Conservation (phyloP, 2,113 vertebrate genomes). For the Sebastes fasciatus region DNA sequence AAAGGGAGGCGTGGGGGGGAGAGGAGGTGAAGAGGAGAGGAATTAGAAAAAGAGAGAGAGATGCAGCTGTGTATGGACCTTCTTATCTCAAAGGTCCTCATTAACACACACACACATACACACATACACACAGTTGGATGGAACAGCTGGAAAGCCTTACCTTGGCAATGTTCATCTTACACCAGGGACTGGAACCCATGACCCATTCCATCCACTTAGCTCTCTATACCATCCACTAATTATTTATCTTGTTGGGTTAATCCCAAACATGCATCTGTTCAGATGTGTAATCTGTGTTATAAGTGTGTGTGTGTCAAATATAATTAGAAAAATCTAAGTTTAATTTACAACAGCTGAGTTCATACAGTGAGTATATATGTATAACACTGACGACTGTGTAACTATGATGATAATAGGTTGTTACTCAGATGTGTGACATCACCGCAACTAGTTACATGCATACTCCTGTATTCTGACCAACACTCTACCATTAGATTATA, state of each 20-base stretch:
- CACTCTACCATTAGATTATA: background rate
- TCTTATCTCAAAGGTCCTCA: constrained; percentile 13
- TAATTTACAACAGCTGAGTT: background rate
- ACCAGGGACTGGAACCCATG: constrained; percentile 18
- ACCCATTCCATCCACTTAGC: constrained; percentile 6
- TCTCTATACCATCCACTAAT: constrained; percentile 10
- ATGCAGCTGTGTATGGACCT: background rate
- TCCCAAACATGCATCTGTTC: constrained; percentile 15
- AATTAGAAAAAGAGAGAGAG: background rate
- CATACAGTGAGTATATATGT: background rate
- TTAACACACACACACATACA: constrained; percentile 10
- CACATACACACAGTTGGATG: constrained; percentile 3
- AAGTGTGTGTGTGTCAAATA: background rate
- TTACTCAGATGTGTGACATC: background rate
- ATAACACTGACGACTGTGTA: too few relatives aligned
- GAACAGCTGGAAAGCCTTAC: constrained; percentile 49
- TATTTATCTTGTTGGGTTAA: constrained; percentile 12
- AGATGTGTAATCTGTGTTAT: constrained; percentile 17
- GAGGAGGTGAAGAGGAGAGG: background rate
- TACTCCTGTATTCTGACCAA: background rate
- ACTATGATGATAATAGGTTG: background rate
- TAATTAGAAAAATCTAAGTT: background rate
- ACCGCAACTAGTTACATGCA: background rate
- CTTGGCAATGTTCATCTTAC: constrained; percentile 5
- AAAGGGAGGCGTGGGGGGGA: background rate